Evolutionary conservation across 2,888 invertebrate genomes (phyloP), one percentile per base, ranked within the genome.

Genomic region (Odontocerum albicorne): DNA sequence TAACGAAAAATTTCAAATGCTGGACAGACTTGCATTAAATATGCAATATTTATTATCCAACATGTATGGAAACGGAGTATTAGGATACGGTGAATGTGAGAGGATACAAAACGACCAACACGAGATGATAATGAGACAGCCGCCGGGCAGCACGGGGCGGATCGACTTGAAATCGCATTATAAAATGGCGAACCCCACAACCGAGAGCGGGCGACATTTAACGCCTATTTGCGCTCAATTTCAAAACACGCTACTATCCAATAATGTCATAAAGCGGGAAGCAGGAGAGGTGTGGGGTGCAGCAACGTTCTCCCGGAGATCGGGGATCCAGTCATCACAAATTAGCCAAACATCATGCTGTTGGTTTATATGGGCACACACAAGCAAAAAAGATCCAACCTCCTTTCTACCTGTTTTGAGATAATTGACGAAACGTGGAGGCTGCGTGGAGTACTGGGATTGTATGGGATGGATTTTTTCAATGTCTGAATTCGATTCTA

Each of bases 191-290:
- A 59, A 57, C 45, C 49, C 46, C 20, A 59, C 55, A 59, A 51
- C 47, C 57, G 57, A 54, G 47, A 49, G 55, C 55, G 46, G 78
- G 75, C 77, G 79, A 80, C 79, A 82, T 82, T 83, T 82, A 81
- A 81, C 81, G 82, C 82, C 80, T 81, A 82, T 83, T 81, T 82
- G 82, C 75, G 74, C 79, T 77, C 79, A 77, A 77, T 75, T 53
- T 52, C 59, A 55, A 59, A 55, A 55, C 59, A 52, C 59, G 58
- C 55, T 52, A 52, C 59, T 55, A 59, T 59, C 55, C 59, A 55
- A 55, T 59, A 59, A 59, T 49, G 47, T 52, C 27, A 55, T 54
- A 58, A 50, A 51, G 43, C 49, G 46, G 36, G 36, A 21, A 31
- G 22, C 7, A 13, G 38, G 46, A n/a, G 52, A 32, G 7, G n/a